phyloP scores from a whole-genome alignment of 2,888 invertebrate species.

The Macropis europaea region DNA sequence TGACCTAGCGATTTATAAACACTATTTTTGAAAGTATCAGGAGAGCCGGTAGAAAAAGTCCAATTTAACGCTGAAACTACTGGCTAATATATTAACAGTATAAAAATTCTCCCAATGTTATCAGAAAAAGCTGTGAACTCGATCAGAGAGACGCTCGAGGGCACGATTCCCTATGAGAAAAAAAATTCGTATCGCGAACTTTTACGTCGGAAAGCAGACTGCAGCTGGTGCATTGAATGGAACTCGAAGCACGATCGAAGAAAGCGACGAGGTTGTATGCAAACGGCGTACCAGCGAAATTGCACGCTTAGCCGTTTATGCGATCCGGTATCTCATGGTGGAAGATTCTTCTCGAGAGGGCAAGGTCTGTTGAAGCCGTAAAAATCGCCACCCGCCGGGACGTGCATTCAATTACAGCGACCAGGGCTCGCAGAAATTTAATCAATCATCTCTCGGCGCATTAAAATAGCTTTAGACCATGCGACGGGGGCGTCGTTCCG shows the following conservation, averaged over 20 bases:
- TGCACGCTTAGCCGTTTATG: slow-evolving; percentile 3
- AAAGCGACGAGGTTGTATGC: background rate
- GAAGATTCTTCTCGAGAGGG: slow-evolving; percentile 11
- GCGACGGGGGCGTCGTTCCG: slow-evolving; percentile 46
- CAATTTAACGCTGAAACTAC: too few relatives aligned
- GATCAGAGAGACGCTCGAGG: too few relatives aligned
- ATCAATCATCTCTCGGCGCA: slow-evolving; percentile 59
- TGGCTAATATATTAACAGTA: too few relatives aligned
- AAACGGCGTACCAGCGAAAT: slow-evolving; percentile 7
- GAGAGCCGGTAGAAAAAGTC: too few relatives aligned
- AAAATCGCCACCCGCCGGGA: slow-evolving; percentile 45
- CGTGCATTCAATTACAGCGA: slow-evolving; percentile 58
- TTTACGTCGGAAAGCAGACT: background rate
- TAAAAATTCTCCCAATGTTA: too few relatives aligned
- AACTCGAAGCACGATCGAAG: slow-evolving; percentile 2
- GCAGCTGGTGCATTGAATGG: background rate
- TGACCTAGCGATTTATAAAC: too few relatives aligned
- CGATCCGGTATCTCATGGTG: slow-evolving; percentile 36
- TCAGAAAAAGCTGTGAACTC: too few relatives aligned
- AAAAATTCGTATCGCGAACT: too few relatives aligned
- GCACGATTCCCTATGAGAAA: too few relatives aligned
- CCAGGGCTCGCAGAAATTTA: slow-evolving; percentile 56
- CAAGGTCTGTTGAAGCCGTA: slow-evolving; percentile 14
- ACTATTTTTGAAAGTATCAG: too few relatives aligned
- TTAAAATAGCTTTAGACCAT: slow-evolving; percentile 55